Conservation (phyloP, 2,797 vertebrate species). For the Enteromius radiatus region DNA sequence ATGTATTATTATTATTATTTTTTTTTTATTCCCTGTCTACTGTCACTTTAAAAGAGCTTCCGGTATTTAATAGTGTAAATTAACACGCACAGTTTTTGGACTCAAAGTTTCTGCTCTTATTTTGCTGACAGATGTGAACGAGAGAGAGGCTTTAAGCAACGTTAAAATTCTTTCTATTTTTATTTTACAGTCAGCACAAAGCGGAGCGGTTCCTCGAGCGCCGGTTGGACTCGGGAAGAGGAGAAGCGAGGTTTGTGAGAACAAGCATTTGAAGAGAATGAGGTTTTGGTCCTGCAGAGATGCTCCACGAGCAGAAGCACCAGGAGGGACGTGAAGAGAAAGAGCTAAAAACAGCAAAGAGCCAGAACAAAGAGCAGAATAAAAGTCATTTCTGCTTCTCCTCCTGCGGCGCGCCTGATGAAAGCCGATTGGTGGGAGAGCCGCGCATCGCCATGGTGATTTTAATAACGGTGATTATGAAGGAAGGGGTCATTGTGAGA, state of each 20-base stretch:
- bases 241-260: conserved; percentile 23
- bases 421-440: conserved; percentile 58
- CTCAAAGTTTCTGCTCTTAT: background rate
- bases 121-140: background rate
- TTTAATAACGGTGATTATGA: conserved; percentile 63
- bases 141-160: background rate
- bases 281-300: conserved; percentile 57
- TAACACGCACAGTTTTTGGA: background rate
- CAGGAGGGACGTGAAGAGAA: conserved; percentile 51
- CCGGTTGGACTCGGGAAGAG: conserved; percentile 9
- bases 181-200: conserved; percentile 49
- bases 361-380: conserved; percentile 40
- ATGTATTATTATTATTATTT: too few relatives aligned
- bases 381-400: conserved; percentile 50
- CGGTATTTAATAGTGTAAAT: background rate
- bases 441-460: conserved; percentile 50
- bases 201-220: conserved; percentile 13
- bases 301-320: conserved; percentile 63
- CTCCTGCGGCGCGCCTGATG: conserved; percentile 44
- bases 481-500: conserved; percentile 64
- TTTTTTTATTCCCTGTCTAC: background rate
- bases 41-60: background rate
- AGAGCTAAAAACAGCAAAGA: conserved; percentile 56
- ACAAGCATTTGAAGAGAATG: conserved; percentile 40
- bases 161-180: background rate